A percentile compares a stretch with the other conserved stretches of the same genome.
Conservation (phyloP, 2,888 invertebrate genomes). For the Rhagophthalmus giganteus region DNA sequence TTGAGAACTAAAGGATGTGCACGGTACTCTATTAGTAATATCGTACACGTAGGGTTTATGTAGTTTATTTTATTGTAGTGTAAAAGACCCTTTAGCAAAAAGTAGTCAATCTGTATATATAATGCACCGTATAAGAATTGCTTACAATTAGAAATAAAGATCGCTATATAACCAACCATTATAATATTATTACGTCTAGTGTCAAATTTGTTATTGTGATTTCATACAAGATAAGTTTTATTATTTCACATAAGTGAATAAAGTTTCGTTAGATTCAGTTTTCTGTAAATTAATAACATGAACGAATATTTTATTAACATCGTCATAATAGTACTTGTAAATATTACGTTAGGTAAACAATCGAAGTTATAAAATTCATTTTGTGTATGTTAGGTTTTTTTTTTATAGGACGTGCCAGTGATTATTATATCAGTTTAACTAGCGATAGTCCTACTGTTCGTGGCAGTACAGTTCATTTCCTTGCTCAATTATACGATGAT, state of each 20-base stretch:
- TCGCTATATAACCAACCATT: not conserved
- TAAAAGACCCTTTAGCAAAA: no score
- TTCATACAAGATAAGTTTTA: slow-evolving; percentile 4
- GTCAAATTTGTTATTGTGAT: slow-evolving; percentile 15
- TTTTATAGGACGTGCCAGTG: slow-evolving; percentile 3
- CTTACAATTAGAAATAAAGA: not conserved
- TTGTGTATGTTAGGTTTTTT: not conserved
- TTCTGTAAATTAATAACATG: slow-evolving; percentile 1
- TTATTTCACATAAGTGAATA: slow-evolving; percentile 2
- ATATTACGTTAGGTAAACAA: slow-evolving; percentile 5
- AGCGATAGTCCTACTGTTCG: slow-evolving; percentile 71
- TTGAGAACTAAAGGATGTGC: no score
- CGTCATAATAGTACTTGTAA: slow-evolving; percentile 2
- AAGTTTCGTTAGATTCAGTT: slow-evolving; percentile 1
- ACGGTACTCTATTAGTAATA: no score
- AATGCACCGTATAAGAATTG: not conserved
- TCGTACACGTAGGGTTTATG: no score
- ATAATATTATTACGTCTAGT: not conserved
- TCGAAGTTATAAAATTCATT: not conserved
- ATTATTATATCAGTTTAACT: slow-evolving; percentile 58
- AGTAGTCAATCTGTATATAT: not conserved
- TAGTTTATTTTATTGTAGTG: no score
- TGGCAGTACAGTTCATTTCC: slow-evolving; percentile 73
- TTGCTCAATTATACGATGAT: slow-evolving; percentile 60
- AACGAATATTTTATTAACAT: slow-evolving; percentile 8